Evolutionary conservation across 1,140 invertebrate genomes (phyloP).

Genomic region (Brachionus rubens): DNA sequence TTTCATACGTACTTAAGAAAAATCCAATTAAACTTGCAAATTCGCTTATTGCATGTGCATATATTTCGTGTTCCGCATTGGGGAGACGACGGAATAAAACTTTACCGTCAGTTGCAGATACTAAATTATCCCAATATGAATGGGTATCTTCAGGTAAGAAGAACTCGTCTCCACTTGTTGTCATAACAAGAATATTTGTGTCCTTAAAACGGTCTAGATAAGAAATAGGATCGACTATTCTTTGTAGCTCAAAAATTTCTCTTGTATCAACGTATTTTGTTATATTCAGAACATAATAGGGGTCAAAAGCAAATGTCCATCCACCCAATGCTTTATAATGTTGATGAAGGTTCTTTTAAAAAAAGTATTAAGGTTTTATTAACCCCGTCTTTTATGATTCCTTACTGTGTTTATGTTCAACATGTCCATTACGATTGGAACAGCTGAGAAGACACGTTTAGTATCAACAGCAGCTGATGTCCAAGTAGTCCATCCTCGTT

Average conservation of each 20-base stretch:
- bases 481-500: constrained; percentile 58
- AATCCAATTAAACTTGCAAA: constrained; percentile 46
- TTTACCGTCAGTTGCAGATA: constrained; percentile 48
- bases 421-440: constrained; percentile 55
- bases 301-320: constrained; percentile 46
- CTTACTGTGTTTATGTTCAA: constrained; percentile 52
- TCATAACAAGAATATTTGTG: constrained; percentile 53
- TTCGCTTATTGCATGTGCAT: background rate
- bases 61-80: constrained; percentile 52
- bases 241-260: constrained; percentile 49
- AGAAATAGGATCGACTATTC: constrained; percentile 53
- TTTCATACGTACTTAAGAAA: constrained; percentile 50
- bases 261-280: constrained; percentile 21
- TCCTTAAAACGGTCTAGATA: constrained; percentile 52
- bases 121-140: constrained; percentile 52
- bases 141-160: constrained; percentile 55
- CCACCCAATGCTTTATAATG: constrained; percentile 50
- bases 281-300: constrained; percentile 41
- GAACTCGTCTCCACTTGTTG: constrained; percentile 55
- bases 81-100: constrained; percentile 47
- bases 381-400: background rate
- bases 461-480: constrained; percentile 54
- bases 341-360: constrained; percentile 53
- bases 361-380: background rate
- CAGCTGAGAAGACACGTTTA: constrained; percentile 52